phyloP scores from a whole-genome alignment of 2,797 vertebrate species.

The Peromyscus attwateri region DNA sequence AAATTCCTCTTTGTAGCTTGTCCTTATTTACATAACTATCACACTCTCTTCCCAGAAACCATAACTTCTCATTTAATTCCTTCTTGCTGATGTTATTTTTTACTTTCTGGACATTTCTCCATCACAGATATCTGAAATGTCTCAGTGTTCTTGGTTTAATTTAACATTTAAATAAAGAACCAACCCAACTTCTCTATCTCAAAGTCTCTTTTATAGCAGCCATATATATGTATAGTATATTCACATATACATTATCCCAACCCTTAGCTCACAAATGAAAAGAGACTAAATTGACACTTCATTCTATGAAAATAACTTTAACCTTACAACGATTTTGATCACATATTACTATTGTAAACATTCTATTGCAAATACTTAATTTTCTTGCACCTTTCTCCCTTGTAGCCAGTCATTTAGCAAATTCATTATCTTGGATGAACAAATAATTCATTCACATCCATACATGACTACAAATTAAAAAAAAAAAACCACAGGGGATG shows the following conservation, averaged over 20 bases:
- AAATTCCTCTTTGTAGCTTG: background rate
- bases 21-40: background rate
- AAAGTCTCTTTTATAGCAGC: constrained; percentile 11
- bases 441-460: background rate
- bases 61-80: background rate
- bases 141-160: constrained; percentile 40
- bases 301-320: background rate
- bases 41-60: background rate
- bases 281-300: constrained; percentile 19
- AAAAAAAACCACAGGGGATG: background rate
- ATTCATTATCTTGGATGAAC: background rate
- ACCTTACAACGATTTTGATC: background rate
- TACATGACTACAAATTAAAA: background rate
- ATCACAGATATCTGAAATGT: constrained; percentile 17
- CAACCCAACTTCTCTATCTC: constrained; percentile 24
- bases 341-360: constrained; percentile 24
- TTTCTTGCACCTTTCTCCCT: constrained; percentile 12
- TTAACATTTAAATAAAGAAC: constrained; percentile 30
- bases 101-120: constrained; percentile 1
- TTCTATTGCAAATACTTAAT: background rate
- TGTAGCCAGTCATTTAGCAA: background rate
- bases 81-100: constrained; percentile 30
- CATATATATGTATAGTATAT: background rate
- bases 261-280: background rate
- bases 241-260: background rate